phyloP scores from a whole-genome alignment of 2,113 vertebrate genomes.

The Martes martes region DNA sequence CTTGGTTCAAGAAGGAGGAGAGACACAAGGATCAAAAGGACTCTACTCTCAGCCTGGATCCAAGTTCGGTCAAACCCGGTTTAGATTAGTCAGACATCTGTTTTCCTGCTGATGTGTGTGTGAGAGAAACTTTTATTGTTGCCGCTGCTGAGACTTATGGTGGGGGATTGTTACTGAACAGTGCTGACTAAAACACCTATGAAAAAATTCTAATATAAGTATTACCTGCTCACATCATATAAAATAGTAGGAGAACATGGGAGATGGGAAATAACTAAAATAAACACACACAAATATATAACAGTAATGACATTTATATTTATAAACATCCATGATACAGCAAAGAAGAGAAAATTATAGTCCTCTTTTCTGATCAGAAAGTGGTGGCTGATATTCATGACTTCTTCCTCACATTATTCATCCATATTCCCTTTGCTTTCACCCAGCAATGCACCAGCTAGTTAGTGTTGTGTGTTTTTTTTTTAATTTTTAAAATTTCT shows the following conservation, averaged over 20 bases:
- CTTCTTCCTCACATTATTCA: background rate
- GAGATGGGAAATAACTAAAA: background rate
- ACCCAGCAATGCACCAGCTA: background rate
- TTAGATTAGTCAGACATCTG: background rate
- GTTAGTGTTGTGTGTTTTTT: background rate
- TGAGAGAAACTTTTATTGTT: background rate
- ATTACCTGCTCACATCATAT: background rate
- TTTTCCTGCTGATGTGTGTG: background rate
- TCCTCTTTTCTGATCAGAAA: background rate
- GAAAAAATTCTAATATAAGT: background rate
- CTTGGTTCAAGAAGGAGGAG: background rate
- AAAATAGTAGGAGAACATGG: background rate
- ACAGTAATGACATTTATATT: background rate
- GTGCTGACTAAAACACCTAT: background rate
- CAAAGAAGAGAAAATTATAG: background rate
- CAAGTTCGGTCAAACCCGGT: background rate
- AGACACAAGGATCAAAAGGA: background rate
- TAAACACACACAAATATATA: background rate
- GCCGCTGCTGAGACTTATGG: background rate
- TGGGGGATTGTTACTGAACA: background rate
- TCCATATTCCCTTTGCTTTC: background rate
- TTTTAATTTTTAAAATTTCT: background rate
- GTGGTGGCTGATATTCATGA: no score
- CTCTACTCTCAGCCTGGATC: background rate
- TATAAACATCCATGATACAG: background rate